Conservation (phyloP, 2,797 vertebrate species). For the Florisuga fusca region DNA sequence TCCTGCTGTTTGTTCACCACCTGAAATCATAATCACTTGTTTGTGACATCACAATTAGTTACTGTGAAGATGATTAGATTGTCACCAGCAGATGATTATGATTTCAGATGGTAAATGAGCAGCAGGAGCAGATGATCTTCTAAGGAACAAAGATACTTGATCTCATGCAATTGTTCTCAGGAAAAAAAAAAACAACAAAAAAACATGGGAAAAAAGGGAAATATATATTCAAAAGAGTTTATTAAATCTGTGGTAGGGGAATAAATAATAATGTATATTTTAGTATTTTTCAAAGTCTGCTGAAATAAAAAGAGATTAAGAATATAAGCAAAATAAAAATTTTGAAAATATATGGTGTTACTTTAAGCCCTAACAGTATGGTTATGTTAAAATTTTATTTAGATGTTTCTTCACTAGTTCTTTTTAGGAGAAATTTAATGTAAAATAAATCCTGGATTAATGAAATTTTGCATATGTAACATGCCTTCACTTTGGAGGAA, state of each 20-base stretch:
- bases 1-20: constrained; percentile 77
- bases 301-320: not conserved
- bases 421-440: not conserved
- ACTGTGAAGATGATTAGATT: constrained; percentile 69
- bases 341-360: not conserved
- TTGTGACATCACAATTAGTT: constrained; percentile 74
- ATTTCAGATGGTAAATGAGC: constrained; percentile 75
- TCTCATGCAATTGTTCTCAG: constrained; percentile 30
- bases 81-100: constrained; percentile 72
- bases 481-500: not conserved
- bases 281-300: not conserved
- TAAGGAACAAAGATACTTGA: constrained; percentile 65
- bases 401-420: not conserved
- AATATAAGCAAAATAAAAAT: not conserved
- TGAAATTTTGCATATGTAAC: not conserved
- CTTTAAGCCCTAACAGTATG: not conserved
- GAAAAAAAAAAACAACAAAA: not conserved
- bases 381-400: not conserved
- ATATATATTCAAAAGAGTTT: not conserved
- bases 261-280: not conserved
- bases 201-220: not conserved
- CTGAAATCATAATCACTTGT: constrained; percentile 77
- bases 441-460: not conserved
- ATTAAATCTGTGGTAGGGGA: not conserved
- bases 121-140: constrained; percentile 72